phyloP scores from a whole-genome alignment of 2,113 vertebrate genomes.

The Ammodytes marinus region DNA sequence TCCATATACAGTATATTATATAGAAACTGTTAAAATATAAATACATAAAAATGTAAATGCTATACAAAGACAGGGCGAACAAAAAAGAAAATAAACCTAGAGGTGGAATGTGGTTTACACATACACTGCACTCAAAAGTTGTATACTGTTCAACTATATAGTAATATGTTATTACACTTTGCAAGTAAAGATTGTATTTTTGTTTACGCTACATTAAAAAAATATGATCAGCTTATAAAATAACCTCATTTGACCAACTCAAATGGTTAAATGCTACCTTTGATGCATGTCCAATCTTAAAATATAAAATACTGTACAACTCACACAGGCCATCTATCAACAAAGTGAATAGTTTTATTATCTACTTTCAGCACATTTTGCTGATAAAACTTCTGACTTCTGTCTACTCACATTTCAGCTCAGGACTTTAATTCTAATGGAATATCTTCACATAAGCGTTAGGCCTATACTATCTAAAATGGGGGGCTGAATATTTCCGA shows the following conservation, averaged over 20 bases:
- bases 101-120: background rate
- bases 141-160: background rate
- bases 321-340: background rate
- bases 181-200: background rate
- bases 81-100: background rate
- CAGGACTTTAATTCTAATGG: background rate
- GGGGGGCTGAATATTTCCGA: background rate
- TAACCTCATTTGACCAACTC: background rate
- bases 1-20: background rate
- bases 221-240: background rate
- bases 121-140: background rate
- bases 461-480: background rate
- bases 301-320: background rate
- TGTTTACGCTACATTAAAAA: background rate
- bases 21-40: background rate
- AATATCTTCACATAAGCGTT: background rate
- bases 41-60: background rate
- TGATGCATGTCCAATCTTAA: background rate
- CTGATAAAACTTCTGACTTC: background rate
- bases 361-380: background rate
- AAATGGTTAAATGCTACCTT: background rate
- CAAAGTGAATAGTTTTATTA: background rate
- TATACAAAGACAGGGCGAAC: background rate
- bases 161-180: background rate
- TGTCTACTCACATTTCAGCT: background rate